Evolutionary conservation across 92 coral and sea anemone species (phyloP).

Genomic region (Desmophyllum pertusum): DNA sequence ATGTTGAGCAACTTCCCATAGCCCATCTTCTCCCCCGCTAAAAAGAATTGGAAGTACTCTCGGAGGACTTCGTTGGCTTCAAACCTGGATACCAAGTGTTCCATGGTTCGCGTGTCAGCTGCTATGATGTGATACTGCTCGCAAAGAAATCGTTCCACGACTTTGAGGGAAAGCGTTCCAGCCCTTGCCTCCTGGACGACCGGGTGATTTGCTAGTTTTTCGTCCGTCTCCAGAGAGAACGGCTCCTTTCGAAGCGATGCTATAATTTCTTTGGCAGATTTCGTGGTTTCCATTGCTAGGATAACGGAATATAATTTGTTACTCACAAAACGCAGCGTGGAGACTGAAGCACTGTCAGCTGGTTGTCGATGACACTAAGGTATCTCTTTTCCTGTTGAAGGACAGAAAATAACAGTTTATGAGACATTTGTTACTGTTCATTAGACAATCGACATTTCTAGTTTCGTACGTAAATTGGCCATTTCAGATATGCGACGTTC

Average conservation of each 20-base stretch:
- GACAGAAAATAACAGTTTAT: neutral
- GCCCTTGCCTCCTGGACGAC: constrained; percentile 18
- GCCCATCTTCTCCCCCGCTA: constrained; percentile 17
- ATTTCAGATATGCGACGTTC: no score
- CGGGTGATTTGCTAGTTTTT: constrained; percentile 12
- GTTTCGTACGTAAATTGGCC: no score
- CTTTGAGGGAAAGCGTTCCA: constrained; percentile 22
- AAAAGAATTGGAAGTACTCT: constrained; percentile 33
- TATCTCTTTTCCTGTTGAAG: neutral
- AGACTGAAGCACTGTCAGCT: no score
- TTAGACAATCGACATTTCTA: no score
- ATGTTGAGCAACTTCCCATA: constrained; percentile 13
- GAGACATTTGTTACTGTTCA: no score
- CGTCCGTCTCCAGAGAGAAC: constrained; percentile 24
- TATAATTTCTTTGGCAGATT: constrained; percentile 34
- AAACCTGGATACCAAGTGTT: constrained; percentile 23
- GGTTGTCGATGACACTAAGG: no score
- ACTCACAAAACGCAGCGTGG: no score
- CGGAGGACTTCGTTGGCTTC: constrained; percentile 25
- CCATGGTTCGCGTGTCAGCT: constrained; percentile 18
- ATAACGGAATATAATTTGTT: neutral
- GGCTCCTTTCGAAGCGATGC: constrained; percentile 22
- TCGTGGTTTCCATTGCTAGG: neutral
- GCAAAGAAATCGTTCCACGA: constrained; percentile 31
- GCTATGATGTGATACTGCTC: constrained; percentile 33